Evolutionary conservation across 2,888 invertebrate species (phyloP).

Genomic region (Capitulum mitella): DNA sequence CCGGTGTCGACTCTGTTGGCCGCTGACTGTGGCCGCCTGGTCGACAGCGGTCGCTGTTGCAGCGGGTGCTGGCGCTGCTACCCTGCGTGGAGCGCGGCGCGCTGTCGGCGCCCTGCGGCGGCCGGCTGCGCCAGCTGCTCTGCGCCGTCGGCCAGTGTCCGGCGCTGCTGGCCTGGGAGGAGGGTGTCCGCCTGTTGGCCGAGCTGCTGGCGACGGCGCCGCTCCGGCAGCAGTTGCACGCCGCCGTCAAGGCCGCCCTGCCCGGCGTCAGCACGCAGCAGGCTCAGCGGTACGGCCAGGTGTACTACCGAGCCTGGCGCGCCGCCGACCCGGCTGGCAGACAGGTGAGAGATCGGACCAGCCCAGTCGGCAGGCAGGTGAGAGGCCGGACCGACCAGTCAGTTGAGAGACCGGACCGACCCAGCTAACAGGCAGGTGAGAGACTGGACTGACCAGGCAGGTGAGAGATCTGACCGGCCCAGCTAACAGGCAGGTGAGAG

Average conservation of each 20-base stretch:
- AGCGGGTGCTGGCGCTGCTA: slow-evolving; percentile 3
- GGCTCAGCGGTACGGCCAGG: neutral
- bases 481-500: too few relatives aligned
- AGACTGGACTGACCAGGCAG: too few relatives aligned
- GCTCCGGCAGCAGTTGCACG: neutral
- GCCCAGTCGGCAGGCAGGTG: too few relatives aligned
- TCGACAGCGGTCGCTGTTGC: neutral
- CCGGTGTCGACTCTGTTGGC: too few relatives aligned
- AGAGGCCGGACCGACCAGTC: too few relatives aligned
- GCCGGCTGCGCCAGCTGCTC: slow-evolving; percentile 19
- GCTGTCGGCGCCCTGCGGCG: too few relatives aligned
- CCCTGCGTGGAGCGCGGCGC: neutral
- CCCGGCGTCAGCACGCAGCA: neutral
- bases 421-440: too few relatives aligned
- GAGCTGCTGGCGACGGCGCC: neutral
- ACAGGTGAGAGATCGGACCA: too few relatives aligned
- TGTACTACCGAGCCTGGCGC: slow-evolving; percentile 13
- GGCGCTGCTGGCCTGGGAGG: neutral
- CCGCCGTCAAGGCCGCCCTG: slow-evolving; percentile 4
- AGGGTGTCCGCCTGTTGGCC: neutral
- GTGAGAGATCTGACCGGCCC: too few relatives aligned
- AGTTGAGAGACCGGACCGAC: too few relatives aligned
- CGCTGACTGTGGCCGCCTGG: too few relatives aligned
- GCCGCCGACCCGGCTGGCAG: neutral
- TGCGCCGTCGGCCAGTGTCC: neutral